A percentile compares a stretch with the other conserved stretches of the same genome.
These are phyloP conservation scores for Rhagium mordax DNA, from an alignment of 2,888 invertebrate species.

Conservation along the genomic window DNA sequence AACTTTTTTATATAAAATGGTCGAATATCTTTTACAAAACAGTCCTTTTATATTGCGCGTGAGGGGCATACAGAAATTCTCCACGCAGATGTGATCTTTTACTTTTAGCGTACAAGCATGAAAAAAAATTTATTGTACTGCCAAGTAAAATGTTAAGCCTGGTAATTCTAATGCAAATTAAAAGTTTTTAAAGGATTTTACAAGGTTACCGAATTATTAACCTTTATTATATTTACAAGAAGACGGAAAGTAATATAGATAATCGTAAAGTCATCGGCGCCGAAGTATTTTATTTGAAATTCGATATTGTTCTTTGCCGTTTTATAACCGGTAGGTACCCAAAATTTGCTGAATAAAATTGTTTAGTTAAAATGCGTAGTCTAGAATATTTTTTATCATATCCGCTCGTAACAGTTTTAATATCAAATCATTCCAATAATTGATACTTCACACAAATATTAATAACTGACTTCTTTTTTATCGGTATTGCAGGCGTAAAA, in stretches of 20 bases:
- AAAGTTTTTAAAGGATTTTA: not conserved
- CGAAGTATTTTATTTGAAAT: not conserved
- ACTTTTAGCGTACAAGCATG: slow-evolving; percentile 7
- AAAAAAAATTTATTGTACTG: slow-evolving; percentile 11
- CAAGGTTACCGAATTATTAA: slow-evolving; percentile 20
- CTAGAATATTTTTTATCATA: no score
- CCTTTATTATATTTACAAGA: slow-evolving; percentile 13
- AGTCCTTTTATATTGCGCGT: not conserved
- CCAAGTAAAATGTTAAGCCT: slow-evolving; percentile 5
- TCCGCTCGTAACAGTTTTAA: no score
- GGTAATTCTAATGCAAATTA: slow-evolving; percentile 15
- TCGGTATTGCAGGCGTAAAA: no score
- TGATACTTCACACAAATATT: no score
- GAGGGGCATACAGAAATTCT: not conserved
- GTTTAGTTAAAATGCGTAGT: no score
- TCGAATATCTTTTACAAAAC: not conserved
- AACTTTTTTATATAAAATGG: not conserved
- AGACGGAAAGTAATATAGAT: not conserved
- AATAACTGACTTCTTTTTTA: no score
- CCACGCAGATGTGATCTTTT: slow-evolving; percentile 5
- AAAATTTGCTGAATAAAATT: not conserved
- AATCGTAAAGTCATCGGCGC: not conserved
- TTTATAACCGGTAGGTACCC: not conserved
- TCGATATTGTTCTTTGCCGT: not conserved
- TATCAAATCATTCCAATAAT: no score